phyloP scores from a whole-genome alignment of 2,888 invertebrate species.

The Stegophylla sp. region DNA sequence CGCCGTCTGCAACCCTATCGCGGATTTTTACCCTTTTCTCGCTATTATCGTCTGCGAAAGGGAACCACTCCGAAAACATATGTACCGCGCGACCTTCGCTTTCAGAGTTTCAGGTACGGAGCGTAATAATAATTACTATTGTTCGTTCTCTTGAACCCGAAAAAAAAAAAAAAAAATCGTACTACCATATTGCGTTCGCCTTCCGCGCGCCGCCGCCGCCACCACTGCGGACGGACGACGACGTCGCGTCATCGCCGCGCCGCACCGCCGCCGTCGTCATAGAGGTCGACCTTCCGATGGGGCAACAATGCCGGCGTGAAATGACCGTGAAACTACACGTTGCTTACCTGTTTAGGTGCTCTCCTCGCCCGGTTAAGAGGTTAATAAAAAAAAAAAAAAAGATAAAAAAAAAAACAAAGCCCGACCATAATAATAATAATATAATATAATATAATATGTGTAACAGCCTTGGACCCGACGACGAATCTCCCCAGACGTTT shows the following conservation, averaged over 20 bases:
- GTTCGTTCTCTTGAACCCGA: conserved; percentile 23
- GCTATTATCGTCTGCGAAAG: conserved; percentile 31
- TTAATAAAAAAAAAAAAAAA: conserved; percentile 38
- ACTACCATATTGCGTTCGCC: conserved; percentile 52
- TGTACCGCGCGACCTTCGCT: conserved; percentile 39
- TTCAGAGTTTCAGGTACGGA: conserved; percentile 43
- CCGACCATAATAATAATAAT: conserved; percentile 1
- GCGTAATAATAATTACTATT: conserved; percentile 42
- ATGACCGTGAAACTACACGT: conserved; percentile 57
- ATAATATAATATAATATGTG: conserved; percentile 39
- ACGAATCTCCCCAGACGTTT: conserved; percentile 51
- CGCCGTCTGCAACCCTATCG: conserved; percentile 44
- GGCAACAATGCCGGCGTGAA: conserved; percentile 53
- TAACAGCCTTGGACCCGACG: conserved; percentile 46
- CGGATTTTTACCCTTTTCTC: conserved; percentile 57
- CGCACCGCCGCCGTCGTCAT: not conserved
- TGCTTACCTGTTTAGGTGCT: conserved; percentile 56
- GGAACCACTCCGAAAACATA: conserved; percentile 30
- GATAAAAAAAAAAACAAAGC: conserved; percentile 29
- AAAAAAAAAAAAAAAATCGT: conserved; percentile 40
- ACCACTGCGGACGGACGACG: too few species aligned
- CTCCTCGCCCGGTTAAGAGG: conserved; percentile 52
- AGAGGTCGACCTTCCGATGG: conserved; percentile 57
- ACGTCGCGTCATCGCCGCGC: not conserved
- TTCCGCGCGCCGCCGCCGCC: conserved; percentile 3